Percentiles rank a stretch among this genome's conserved stretches.
phyloP scores from a whole-genome alignment of 1,140 invertebrate species.

The Psix sp. region DNA sequence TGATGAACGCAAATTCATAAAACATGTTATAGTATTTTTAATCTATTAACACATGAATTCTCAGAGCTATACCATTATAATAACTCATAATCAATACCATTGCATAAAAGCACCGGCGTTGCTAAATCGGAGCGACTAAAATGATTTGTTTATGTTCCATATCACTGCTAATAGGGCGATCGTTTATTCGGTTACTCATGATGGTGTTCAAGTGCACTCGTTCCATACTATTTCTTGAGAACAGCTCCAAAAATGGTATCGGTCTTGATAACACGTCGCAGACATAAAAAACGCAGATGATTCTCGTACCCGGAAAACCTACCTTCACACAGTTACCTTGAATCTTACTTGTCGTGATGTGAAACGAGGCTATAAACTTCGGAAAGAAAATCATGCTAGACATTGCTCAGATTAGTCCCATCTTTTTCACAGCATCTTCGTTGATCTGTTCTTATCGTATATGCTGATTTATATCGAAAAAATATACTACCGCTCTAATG shows the following conservation, averaged over 20 bases:
- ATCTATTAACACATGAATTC: too few species aligned
- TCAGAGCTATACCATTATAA: too few species aligned
- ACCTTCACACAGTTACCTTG: slow-evolving; percentile 38
- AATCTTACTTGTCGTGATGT: slow-evolving; percentile 41
- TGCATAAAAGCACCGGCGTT: too few species aligned
- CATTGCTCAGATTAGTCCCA: slow-evolving; percentile 69
- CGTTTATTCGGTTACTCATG: slow-evolving; percentile 41
- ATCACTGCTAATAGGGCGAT: slow-evolving; percentile 15
- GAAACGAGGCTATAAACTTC: slow-evolving; percentile 70
- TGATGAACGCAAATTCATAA: too few species aligned
- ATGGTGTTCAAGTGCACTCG: slow-evolving; percentile 30
- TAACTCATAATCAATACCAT: too few species aligned
- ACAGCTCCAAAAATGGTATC: slow-evolving; percentile 33
- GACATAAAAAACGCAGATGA: slow-evolving; percentile 50
- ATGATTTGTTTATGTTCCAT: slow-evolving; percentile 14
- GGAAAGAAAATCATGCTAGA: slow-evolving; percentile 64
- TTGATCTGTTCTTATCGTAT: slow-evolving; percentile 17
- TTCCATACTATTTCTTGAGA: slow-evolving; percentile 25
- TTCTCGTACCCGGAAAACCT: slow-evolving; percentile 34
- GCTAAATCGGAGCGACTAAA: slow-evolving; percentile 22
- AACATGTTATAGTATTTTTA: too few species aligned
- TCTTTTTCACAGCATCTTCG: slow-evolving; percentile 22
- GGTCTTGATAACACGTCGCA: slow-evolving; percentile 53
- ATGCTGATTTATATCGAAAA: slow-evolving; percentile 40
- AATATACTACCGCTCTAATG: slow-evolving; percentile 11